Base-by-base conservation (phyloP, 2,888 invertebrate genomes). In the Aromia moschata region DNA sequence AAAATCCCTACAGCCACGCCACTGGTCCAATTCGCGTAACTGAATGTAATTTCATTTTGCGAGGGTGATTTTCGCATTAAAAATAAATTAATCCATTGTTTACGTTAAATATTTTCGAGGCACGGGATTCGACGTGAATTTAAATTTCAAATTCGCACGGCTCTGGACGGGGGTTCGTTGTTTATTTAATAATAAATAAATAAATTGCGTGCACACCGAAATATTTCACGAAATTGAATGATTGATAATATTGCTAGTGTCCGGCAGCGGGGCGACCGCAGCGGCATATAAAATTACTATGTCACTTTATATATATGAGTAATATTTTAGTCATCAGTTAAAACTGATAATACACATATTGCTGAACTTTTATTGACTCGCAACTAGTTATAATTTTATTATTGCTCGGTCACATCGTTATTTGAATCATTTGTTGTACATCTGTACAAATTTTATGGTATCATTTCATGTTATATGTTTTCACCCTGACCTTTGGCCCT, bases 231-330 rank as follows among this genome's bases (percentile, higher is more conserved):
- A 37, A 38, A 38, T 11, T 49, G 49, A 49, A 49, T 49, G 38
- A 49, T 49, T 49, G 49, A 49, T 43, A 43, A 37, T 54, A 54
- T 58, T 54, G 53, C 54, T 40, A 36, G 11, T 14, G 37, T 41
- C 37, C 16, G 47, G 46, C 18, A 44, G 30, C 43, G 44, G 16
- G 16, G 20, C 17, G 54, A 49, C 49, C 49, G 7, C 58, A 43
- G 18, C 38, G 49, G 15, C 37, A 47, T 54, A 58, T 58, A 25
- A 43, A 41, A 31, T 58, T 47, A 41, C 58, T 41, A 47, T 31
- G 46, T 53, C 37, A 53, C 36, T 52, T 43, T 41, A 53, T 53
- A 46, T 53, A 46, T 12, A 14, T 46, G 40, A 46, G 38, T 58
- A 16, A 52, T 52, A 51, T 58, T 58, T 52, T 52, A 52, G 16